Conservation (phyloP, 2,797 vertebrate species). For the Coreius guichenoti region DNA sequence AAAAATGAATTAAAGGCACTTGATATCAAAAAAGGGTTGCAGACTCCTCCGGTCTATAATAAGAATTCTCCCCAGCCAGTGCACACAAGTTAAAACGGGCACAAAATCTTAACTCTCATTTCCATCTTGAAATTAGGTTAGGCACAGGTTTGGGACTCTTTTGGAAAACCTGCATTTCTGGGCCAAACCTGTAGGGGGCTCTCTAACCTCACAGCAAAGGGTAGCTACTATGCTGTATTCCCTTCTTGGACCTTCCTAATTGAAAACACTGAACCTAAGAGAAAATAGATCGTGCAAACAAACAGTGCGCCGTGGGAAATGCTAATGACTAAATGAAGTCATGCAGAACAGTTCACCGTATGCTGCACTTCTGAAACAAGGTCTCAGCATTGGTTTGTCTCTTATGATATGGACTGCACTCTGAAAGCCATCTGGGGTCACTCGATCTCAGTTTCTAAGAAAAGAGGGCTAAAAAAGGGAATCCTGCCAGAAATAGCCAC, state of each 20-base stretch:
- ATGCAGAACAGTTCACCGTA: constrained; percentile 45
- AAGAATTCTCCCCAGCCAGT: neutral
- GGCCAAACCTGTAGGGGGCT: constrained; percentile 58
- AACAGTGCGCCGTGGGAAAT: constrained; percentile 49
- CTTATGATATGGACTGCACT: constrained; percentile 26
- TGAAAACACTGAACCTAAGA: constrained; percentile 58
- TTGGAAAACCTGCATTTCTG: constrained; percentile 40
- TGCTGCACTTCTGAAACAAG: constrained; percentile 51
- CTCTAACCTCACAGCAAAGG: constrained; percentile 54
- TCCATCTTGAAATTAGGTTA: constrained; percentile 13
- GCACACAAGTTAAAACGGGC: constrained; percentile 6
- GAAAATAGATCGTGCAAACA: constrained; percentile 57
- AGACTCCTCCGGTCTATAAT: neutral
- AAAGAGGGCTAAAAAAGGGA: constrained; percentile 14
- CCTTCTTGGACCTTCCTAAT: constrained; percentile 38
- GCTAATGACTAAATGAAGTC: constrained; percentile 53
- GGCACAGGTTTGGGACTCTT: neutral
- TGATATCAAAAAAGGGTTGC: neutral
- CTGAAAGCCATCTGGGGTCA: constrained; percentile 24
- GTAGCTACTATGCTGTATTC: neutral
- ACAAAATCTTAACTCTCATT: constrained; percentile 8
- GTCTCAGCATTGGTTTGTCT: constrained; percentile 32
- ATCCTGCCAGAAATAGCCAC: neutral
- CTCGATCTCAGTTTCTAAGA: neutral
- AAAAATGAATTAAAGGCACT: neutral